Conservation (phyloP, 2,113 vertebrate genomes). For the Canis aureus region DNA sequence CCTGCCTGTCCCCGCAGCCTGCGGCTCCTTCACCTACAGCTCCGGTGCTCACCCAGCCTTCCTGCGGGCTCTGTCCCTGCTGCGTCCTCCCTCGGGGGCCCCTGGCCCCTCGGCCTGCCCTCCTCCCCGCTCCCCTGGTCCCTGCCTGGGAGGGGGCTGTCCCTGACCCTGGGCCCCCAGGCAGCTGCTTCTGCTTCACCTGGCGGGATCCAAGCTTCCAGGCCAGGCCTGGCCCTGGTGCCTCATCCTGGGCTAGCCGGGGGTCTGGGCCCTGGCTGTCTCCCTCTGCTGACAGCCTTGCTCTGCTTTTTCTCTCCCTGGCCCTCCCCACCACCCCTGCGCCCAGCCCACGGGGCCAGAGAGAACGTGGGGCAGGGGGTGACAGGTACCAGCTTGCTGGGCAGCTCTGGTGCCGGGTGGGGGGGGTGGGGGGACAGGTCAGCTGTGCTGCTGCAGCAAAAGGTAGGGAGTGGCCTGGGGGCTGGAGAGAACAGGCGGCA, state of each 20-base stretch:
- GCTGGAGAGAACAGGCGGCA: not conserved
- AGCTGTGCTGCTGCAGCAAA: not conserved
- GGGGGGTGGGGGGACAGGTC: not conserved
- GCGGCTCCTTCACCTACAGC: slow-evolving; percentile 65
- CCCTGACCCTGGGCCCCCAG: not conserved
- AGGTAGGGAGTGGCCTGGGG: not conserved
- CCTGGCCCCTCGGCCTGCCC: not conserved
- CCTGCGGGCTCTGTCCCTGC: not conserved
- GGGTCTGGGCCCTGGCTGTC: not conserved
- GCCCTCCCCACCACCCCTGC: not conserved
- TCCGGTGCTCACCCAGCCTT: slow-evolving; percentile 47
- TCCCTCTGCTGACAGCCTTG: not conserved
- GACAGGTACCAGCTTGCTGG: not conserved
- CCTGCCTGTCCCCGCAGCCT: not conserved
- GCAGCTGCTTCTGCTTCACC: not conserved
- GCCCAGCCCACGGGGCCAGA: not conserved
- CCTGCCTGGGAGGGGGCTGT: not conserved
- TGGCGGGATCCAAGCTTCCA: not conserved
- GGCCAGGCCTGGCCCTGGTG: not conserved
- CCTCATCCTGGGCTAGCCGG: not conserved
- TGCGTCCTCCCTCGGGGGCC: not conserved
- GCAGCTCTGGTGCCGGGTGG: not conserved
- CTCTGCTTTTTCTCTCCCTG: not conserved
- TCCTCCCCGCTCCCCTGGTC: not conserved
- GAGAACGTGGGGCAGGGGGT: not conserved